Evolutionary conservation across 2,888 invertebrate genomes (phyloP).

Genomic region (Lasioglossum leucozonium): DNA sequence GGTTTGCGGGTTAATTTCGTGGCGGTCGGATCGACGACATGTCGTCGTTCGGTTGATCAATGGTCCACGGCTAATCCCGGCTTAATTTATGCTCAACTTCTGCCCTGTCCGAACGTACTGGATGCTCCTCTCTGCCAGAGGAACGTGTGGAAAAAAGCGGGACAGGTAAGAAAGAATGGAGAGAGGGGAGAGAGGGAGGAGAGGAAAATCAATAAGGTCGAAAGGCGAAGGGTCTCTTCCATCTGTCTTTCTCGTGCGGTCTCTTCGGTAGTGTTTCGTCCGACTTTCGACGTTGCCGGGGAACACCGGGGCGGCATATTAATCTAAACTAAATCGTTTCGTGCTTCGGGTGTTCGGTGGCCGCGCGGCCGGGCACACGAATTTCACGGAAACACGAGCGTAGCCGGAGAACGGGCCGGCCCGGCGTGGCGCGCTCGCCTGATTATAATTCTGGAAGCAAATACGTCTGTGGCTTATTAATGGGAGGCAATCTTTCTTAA

Average conservation of each 20-base stretch:
- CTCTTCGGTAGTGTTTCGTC: not conserved
- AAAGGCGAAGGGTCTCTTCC: constrained; percentile 53
- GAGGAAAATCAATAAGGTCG: constrained; percentile 62
- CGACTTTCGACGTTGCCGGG: constrained; percentile 2
- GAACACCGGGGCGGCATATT: constrained; percentile 60
- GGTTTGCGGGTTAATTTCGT: not conserved
- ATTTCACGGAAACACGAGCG: constrained; percentile 66
- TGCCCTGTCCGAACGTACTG: not conserved
- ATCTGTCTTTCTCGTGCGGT: not conserved
- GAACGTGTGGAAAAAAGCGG: not conserved
- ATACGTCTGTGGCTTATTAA: constrained; percentile 74
- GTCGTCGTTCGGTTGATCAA: constrained; percentile 38
- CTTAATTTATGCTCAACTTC: constrained; percentile 46
- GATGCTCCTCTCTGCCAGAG: not conserved
- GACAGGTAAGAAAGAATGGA: not conserved
- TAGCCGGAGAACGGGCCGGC: constrained; percentile 15
- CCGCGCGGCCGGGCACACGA: constrained; percentile 48
- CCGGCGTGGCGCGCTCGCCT: constrained; percentile 55
- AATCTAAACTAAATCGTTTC: constrained; percentile 67
- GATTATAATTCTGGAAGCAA: constrained; percentile 74
- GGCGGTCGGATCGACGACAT: not conserved
- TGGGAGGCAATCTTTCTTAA: constrained; percentile 74
- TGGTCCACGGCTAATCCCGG: constrained; percentile 33
- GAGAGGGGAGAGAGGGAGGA: constrained; percentile 41
- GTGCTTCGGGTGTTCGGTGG: constrained; percentile 37